Evolutionary conservation across 2,888 invertebrate species (phyloP), one percentile per base, ranked within the genome.

Genomic region (Apamea anceps): DNA sequence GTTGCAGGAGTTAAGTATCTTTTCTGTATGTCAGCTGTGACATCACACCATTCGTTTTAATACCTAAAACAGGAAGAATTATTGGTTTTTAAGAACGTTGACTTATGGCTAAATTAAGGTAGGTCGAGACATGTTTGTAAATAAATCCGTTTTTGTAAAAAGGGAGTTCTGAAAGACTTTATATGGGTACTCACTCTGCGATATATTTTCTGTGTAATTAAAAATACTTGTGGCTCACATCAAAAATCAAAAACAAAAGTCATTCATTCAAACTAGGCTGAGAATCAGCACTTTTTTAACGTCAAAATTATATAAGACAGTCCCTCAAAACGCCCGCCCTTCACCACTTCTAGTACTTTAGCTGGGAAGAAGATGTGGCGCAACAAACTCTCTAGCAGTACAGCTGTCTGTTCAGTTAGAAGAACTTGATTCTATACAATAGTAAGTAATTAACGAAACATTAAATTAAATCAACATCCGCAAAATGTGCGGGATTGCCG

Each of bases 1-100:
- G 57, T n/a, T 72, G 18, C 12, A 37, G 70, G 21, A 42, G n/a
- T 67, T 12, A 48, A 28, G 7, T 71, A 15, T 71, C 5, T 15
- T 10, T 51, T 71, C 25, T 25, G 32, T 51, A 71, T 10, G 32
- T 5, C 5, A 25, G 72, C 68, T 77, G 42, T 77, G 77, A 73
- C 75, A 72, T 63, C 37, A 76, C 45, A 57, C 67, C 80, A 82
- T 86, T 80, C 79, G 60, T 37, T 60, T 79, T 28, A 2, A 7
- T 65, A 37, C n/a, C 15, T 62, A 18, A n/a, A 42, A 13, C 32
- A 21, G 48, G 28, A 48, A 79, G 71, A 86, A 86, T 81, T 79
- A 86, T 80, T 37, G 1, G 67, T 60, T 75, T 62, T 77, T 68
- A 75, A 79, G 62, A 51, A 77, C 62, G 74, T 62, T 37, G 42